A percentile compares a stretch with the other conserved stretches of the same genome.
Evolutionary conservation across 1,140 invertebrate genomes (phyloP).

Genomic region (Scylla paramamosain): DNA sequence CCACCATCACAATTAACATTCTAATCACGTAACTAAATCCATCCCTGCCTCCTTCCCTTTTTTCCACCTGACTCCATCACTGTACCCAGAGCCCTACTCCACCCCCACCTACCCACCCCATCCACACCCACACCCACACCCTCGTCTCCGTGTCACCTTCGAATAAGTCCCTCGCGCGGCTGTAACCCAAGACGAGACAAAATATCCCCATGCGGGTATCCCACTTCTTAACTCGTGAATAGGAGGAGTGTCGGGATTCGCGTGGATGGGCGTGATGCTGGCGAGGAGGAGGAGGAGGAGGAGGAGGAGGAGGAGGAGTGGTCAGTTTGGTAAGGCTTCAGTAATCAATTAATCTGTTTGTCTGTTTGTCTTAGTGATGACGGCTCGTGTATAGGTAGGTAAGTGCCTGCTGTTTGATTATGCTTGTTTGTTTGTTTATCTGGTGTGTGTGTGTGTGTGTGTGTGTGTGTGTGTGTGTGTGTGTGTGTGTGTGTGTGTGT

Average conservation of each 20-base stretch:
- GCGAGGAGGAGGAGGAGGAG: no score
- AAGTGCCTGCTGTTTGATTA: no score
- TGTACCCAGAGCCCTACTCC: neutral
- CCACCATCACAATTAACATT: neutral
- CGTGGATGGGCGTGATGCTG: no score
- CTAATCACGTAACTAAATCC: neutral
- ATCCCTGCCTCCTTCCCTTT: neutral
- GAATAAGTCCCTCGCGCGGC: neutral
- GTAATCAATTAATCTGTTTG: no score
- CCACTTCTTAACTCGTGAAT: neutral
- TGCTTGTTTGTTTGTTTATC: no score
- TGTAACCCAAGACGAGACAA: neutral
- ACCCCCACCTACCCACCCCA: neutral
- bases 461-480: no score
- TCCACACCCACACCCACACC: neutral
- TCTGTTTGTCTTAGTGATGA: no score
- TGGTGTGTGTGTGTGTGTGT: no score
- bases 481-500: no score
- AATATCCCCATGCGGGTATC: neutral
- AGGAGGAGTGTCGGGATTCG: neutral
- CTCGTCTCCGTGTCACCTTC: slow-evolving; percentile 7
- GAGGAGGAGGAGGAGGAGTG: no score
- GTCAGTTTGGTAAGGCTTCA: no score
- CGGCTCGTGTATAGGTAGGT: no score
- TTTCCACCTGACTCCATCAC: neutral